Evolutionary conservation across 2,888 invertebrate species (phyloP).

Genomic region (Leucania comma): DNA sequence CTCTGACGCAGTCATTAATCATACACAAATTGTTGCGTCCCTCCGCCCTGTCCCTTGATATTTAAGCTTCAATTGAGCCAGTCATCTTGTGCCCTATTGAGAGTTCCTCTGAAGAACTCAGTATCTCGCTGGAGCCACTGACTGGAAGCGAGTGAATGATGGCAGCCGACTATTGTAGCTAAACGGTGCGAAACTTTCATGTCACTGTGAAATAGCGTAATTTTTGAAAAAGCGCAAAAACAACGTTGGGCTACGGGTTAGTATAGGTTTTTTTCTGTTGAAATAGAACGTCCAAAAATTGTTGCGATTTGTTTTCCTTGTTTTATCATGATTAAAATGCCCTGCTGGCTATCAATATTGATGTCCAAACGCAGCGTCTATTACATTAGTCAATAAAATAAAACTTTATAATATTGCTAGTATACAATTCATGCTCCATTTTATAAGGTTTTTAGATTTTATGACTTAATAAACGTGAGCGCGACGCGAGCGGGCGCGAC

Average conservation of each 20-base stretch:
- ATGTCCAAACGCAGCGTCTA: conserved; percentile 11
- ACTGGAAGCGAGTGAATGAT: conserved; percentile 68
- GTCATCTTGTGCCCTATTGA: conserved; percentile 79
- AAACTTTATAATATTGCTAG: conserved; percentile 38
- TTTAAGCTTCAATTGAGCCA: conserved; percentile 82
- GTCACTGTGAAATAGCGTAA: conserved; percentile 48
- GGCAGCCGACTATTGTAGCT: conserved; percentile 58
- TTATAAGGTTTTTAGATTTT: conserved; percentile 57
- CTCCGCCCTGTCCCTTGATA: conserved; percentile 70
- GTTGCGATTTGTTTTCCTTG: background rate
- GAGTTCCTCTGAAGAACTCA: conserved; percentile 70
- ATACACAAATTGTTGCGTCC: conserved; percentile 70
- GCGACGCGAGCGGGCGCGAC: conserved; percentile 53
- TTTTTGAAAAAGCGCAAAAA: conserved; percentile 1
- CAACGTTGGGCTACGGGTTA: background rate
- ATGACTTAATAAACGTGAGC: conserved; percentile 57
- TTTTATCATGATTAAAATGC: background rate
- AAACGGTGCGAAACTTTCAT: conserved; percentile 34
- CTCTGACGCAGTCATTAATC: conserved; percentile 60
- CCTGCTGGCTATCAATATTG: conserved; percentile 15
- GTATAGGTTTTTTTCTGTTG: background rate
- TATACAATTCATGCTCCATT: conserved; percentile 49
- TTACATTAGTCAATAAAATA: conserved; percentile 33
- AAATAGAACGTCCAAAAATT: background rate
- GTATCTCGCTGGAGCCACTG: conserved; percentile 62